Base-by-base conservation (phyloP, 1,140 invertebrate genomes). In the Drosophila nigrodunni region DNA sequence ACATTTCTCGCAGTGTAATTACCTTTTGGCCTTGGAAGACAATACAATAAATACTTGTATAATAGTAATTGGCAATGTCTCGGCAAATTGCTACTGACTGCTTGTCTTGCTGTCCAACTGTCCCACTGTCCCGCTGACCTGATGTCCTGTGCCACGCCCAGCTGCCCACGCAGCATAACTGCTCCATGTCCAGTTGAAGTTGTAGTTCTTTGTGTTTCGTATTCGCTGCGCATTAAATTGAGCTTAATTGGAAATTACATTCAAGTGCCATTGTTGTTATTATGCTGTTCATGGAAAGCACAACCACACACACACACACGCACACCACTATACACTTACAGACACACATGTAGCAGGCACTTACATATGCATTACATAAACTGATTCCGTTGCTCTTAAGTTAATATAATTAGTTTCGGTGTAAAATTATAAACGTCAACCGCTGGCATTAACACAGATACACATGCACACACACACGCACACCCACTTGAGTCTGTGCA, bases 361-460 rank as follows among this genome's bases (percentile, higher is more conserved):
- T 82, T 69, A 88, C 80, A 78, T 80, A 88, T 87, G 83, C 83
- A 87, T 87, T 87, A 87, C 74, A 88, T 83, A 83, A 88, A 83
- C 85, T 60, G 83, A 88, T 88, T 83, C 85, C 67, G 80, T 87
- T 47, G 64, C 61, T 68, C 68, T 74, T 55, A 70, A 70, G 70
- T 80, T 88, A 89, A 89, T 88, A 85, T 88, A 88, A 88, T 88
- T 88, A 88, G 80, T 90, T 88, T 89, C 61, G 77, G 85, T 80
- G 77, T 76, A 89, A 90, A 88, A 89, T 89, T 78, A 80, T 78
- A 70, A 85, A 75, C 77, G 65, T 89, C 85, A 81, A 83, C 77
- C 74, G 71, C 58, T 47, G 52, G 81, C 73, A 73, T 43, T 71
- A 58, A 47, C 55, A 69, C 55, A 49, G 46, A 60, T 49, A 55